Evolutionary conservation across 2,113 vertebrate species (phyloP).

Genomic region (Meriones unguiculatus): DNA sequence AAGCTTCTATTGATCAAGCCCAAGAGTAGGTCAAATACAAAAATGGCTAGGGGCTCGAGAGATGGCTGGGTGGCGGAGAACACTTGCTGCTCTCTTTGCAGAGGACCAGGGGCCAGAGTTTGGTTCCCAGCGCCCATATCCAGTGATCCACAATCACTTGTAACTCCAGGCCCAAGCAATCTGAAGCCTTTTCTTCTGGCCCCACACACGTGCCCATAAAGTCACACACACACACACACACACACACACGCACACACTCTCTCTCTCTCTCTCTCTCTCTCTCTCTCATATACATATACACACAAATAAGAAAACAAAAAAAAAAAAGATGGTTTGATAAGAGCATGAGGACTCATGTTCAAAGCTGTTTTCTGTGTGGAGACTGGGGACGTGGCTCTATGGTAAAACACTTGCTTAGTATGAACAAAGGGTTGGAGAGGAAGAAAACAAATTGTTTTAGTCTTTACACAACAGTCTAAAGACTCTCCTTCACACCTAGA

Average conservation of each 20-base stretch:
- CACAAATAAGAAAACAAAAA: neutral
- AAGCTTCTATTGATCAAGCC: neutral
- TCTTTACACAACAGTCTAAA: conserved; percentile 25
- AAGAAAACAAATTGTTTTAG: neutral
- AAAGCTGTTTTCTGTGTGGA: neutral
- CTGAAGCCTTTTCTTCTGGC: neutral
- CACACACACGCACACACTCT: too few relatives aligned
- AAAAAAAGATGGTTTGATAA: neutral
- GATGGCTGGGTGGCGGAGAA: neutral
- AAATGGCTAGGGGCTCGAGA: neutral
- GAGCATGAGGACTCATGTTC: neutral
- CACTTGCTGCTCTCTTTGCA: neutral
- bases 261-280: too few relatives aligned
- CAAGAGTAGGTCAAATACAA: neutral
- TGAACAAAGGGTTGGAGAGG: neutral
- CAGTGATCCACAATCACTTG: neutral
- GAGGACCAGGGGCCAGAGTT: neutral
- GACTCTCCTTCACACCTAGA: conserved; percentile 5
- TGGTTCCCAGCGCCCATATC: neutral
- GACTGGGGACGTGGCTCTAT: neutral
- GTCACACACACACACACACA: neutral
- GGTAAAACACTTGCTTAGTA: neutral
- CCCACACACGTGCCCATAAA: neutral
- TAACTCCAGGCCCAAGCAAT: neutral
- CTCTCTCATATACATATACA: too few relatives aligned